A percentile compares a stretch with the other conserved stretches of the same genome.
phyloP scores from a whole-genome alignment of 2,888 invertebrate species.

The Agriopis marginaria region DNA sequence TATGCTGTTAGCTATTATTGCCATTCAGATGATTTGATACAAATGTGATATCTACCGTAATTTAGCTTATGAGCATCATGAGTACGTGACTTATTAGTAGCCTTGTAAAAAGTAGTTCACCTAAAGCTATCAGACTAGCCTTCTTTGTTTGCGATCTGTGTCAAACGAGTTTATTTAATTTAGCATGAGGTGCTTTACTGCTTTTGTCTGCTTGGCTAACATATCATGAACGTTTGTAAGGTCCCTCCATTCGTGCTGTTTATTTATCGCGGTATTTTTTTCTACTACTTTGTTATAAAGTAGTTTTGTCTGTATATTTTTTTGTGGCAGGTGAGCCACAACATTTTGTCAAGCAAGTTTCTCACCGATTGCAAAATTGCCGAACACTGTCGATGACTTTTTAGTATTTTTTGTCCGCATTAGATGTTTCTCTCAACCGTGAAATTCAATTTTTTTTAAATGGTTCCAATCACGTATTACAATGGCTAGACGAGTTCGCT shows the following conservation, averaged over 20 bases:
- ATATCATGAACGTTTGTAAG: not conserved
- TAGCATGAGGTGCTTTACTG: slow-evolving; percentile 17
- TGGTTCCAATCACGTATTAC: slow-evolving; percentile 66
- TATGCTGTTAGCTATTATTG: slow-evolving; percentile 27
- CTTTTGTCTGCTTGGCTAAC: slow-evolving; percentile 12
- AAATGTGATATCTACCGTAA: slow-evolving; percentile 41
- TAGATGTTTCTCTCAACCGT: slow-evolving; percentile 68
- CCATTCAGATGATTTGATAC: slow-evolving; percentile 37
- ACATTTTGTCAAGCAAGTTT: slow-evolving; percentile 31
- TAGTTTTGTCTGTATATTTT: not conserved
- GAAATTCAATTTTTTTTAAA: slow-evolving; percentile 77
- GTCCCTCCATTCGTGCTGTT: not conserved
- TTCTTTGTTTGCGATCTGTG: slow-evolving; percentile 19
- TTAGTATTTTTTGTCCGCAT: slow-evolving; percentile 60
- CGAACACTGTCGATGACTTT: slow-evolving; percentile 47
- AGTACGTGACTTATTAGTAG: slow-evolving; percentile 29
- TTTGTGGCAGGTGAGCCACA: slow-evolving; percentile 9
- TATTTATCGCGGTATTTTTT: not conserved
- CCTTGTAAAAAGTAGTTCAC: slow-evolving; percentile 20
- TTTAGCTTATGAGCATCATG: slow-evolving; percentile 24
- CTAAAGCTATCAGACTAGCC: slow-evolving; percentile 10
- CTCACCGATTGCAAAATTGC: slow-evolving; percentile 34
- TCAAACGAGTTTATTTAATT: slow-evolving; percentile 14
- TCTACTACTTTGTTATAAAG: slow-evolving; percentile 5
- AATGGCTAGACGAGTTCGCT: slow-evolving; percentile 51